Conservation (phyloP, 2,113 vertebrate genomes). For the Talpa occidentalis region DNA sequence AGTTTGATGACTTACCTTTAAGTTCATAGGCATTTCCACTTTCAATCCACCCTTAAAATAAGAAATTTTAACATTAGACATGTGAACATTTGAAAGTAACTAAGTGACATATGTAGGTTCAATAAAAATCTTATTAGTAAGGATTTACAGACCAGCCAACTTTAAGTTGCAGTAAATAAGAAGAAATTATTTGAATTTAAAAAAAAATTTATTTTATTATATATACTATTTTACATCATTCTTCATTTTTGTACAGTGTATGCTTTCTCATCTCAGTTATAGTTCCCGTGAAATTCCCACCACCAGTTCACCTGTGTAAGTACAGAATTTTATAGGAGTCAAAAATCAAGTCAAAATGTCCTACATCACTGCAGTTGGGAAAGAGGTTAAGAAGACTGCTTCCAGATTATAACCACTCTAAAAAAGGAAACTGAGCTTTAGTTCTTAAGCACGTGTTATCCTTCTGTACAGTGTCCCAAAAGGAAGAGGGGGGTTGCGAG, state of each 20-base stretch:
- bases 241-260: too few relatives aligned
- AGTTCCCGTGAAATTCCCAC: too few relatives aligned
- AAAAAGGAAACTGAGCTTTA: conserved; percentile 3
- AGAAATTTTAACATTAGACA: conserved; percentile 44
- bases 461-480: neutral
- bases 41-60: conserved; percentile 88
- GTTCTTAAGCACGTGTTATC: neutral
- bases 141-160: neutral
- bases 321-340: neutral
- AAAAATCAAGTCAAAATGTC: neutral
- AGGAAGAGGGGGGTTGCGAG: neutral
- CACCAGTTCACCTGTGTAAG: too few relatives aligned
- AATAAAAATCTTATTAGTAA: conserved; percentile 30
- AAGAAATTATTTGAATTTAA: too few relatives aligned
- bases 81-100: conserved; percentile 41
- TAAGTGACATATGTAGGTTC: neutral
- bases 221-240: too few relatives aligned
- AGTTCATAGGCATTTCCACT: conserved; percentile 89
- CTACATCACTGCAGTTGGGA: neutral
- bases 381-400: neutral
- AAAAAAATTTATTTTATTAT: too few relatives aligned
- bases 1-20: conserved; percentile 85
- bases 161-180: neutral
- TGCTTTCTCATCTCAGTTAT: too few relatives aligned
- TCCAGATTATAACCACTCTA: neutral